Evolutionary conservation across 2,797 vertebrate species (phyloP).

Genomic region (Acanthiza pusilla): DNA sequence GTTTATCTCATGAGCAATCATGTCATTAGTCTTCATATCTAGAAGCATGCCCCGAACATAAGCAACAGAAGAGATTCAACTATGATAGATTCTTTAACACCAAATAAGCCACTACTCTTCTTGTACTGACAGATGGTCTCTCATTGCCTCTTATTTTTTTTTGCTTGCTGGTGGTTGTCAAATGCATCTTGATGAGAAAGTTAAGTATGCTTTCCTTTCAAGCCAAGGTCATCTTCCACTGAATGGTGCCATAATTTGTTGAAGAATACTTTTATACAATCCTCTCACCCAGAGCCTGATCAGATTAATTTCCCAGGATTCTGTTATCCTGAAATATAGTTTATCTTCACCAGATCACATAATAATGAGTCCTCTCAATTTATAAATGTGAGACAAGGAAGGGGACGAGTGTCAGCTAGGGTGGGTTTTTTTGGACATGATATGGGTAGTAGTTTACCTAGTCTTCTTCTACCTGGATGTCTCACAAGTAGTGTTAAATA

Average conservation of each 20-base stretch:
- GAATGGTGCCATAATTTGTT: neutral
- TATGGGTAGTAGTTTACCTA: neutral
- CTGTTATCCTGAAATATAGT: neutral
- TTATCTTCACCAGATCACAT: neutral
- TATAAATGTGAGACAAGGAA: neutral
- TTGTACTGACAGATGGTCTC: neutral
- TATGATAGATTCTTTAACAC: neutral
- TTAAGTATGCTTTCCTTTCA: neutral
- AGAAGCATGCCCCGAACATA: neutral
- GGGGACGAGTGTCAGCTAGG: neutral
- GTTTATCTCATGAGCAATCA: neutral
- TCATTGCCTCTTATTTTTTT: slow-evolving; percentile 11
- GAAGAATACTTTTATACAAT: slow-evolving; percentile 7
- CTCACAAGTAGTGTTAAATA: slow-evolving; percentile 24
- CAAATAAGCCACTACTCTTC: neutral
- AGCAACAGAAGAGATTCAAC: neutral
- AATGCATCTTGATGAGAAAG: neutral
- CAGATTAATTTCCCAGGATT: slow-evolving; percentile 14
- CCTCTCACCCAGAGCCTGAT: slow-evolving; percentile 1
- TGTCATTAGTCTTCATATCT: neutral
- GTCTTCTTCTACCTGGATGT: slow-evolving; percentile 7
- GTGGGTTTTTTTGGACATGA: neutral
- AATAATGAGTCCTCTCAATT: neutral
- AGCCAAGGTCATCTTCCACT: slow-evolving; percentile 24
- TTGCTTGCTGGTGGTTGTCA: slow-evolving; percentile 67